Evolutionary conservation across 2,113 vertebrate genomes (phyloP), one percentile per base, ranked within the genome.

Genomic region (Potamarius usumacintae): DNA sequence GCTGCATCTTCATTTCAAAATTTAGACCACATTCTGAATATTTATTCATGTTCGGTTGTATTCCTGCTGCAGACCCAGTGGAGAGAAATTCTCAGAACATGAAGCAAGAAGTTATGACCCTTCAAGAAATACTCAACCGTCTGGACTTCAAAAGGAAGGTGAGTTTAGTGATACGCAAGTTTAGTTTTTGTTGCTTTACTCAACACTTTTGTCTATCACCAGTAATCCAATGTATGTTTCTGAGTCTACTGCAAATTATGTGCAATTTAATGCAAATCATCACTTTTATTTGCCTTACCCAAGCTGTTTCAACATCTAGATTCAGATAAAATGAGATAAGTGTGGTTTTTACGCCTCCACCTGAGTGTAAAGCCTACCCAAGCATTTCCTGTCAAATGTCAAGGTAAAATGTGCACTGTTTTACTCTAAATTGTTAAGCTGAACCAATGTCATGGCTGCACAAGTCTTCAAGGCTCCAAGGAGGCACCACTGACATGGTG

Each of bases 61-160:
- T 60, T 2, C 17, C 2, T 62, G 86, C 85, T 69, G 76, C 90
- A 99, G 98, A 98, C 89, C 95, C 95, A 42, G 92, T 92, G 2
- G 97, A 99, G 86, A 96, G 97, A 92, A 97, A 97, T 92, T 96
- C 93, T 0, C 78, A 93, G 9, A 88, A 93, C 34, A 96, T 97
- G 95, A 97, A 97, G 92, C 96, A 97, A 92, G 98, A 98, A 94
- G 96, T 98, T 89, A 93, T 96, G 78, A 93, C 94, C 2, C 95
- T 99, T 79, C 98, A 99, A 93, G 97, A 97, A 27, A 98, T 98
- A 95, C 97, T 99, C n/a, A 99, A 99, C 86, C 95, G 95, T 30
- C 95, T 99, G 18, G 98, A 99, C 94, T 98, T 96, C 90, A 99
- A 97, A 93, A 96, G 98, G 92, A 99, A 99, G 96, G 98, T 96